phyloP scores from a whole-genome alignment of 2,113 vertebrate genomes.

The Burhinus oedicnemus region DNA sequence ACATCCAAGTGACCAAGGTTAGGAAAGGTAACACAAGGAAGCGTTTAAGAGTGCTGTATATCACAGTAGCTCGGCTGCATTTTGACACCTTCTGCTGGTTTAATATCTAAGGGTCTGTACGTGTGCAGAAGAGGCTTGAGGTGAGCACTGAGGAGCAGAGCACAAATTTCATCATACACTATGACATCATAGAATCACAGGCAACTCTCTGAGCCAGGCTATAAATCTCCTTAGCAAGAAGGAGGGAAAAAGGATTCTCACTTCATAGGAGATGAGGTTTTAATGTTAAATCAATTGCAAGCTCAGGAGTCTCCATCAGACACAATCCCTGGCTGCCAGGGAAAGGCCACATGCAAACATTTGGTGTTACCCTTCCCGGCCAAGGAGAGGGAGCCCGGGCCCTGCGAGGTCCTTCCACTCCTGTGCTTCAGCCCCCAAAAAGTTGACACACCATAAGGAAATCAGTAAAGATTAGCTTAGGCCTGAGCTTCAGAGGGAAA shows the following conservation, averaged over 20 bases:
- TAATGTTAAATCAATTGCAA: neutral
- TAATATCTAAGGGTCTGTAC: neutral
- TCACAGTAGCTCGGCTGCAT: neutral
- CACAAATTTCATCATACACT: neutral
- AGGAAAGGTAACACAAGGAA: neutral
- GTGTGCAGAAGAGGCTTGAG: neutral
- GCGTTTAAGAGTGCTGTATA: neutral
- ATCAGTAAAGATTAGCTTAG: neutral
- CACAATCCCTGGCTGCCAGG: neutral
- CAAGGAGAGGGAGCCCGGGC: neutral
- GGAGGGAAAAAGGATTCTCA: neutral
- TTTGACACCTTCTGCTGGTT: neutral
- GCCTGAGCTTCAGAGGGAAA: neutral
- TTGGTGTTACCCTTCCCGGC: neutral
- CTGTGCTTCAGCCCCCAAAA: neutral
- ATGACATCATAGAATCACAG: conserved; percentile 4
- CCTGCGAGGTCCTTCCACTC: neutral
- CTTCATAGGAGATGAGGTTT: neutral
- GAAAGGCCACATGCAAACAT: neutral
- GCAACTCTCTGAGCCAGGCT: neutral
- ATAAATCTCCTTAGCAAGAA: neutral
- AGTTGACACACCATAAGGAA: no score
- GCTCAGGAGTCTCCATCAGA: neutral
- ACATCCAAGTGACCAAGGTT: neutral
- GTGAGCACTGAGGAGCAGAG: neutral